A percentile compares a stretch with the other conserved stretches of the same genome.
phyloP scores from a whole-genome alignment of 2,888 invertebrate species.

The Smittia sp. region DNA sequence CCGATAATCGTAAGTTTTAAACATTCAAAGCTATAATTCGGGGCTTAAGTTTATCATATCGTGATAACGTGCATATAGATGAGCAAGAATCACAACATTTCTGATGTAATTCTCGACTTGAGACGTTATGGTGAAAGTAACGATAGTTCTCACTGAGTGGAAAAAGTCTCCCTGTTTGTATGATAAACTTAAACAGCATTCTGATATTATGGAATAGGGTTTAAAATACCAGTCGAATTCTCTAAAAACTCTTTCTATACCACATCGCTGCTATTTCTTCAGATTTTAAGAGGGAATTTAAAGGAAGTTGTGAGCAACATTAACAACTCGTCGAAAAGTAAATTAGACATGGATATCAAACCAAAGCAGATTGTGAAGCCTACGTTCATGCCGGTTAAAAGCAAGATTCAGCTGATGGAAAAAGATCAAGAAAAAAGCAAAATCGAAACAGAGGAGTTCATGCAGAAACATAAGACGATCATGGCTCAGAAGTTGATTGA shows the following conservation, averaged over 20 bases:
- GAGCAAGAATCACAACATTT: no score
- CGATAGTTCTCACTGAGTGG: no score
- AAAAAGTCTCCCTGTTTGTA: no score
- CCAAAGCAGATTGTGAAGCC: background rate
- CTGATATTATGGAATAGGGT: no score
- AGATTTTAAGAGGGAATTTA: slow-evolving; percentile 54
- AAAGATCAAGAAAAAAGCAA: slow-evolving; percentile 22
- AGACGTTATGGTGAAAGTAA: no score
- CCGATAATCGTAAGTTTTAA: slow-evolving; percentile 60
- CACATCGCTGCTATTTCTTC: slow-evolving; percentile 10
- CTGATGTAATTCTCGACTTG: no score
- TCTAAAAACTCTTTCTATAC: no score
- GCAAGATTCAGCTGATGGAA: slow-evolving; percentile 14
- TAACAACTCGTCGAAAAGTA: slow-evolving; percentile 47
- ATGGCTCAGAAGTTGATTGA: slow-evolving; percentile 36
- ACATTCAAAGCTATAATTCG: background rate
- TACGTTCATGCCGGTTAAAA: background rate
- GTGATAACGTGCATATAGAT: no score
- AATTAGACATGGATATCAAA: background rate
- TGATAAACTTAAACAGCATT: no score
- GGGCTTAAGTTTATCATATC: no score
- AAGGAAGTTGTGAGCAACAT: slow-evolving; percentile 51
- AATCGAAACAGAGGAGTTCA: slow-evolving; percentile 31
- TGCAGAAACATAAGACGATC: slow-evolving; percentile 41
- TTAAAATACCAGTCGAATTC: no score